Percentiles rank a stretch among this genome's conserved stretches.
phyloP scores from a whole-genome alignment of 2,888 invertebrate species.

The Drosophila maculinotata region DNA sequence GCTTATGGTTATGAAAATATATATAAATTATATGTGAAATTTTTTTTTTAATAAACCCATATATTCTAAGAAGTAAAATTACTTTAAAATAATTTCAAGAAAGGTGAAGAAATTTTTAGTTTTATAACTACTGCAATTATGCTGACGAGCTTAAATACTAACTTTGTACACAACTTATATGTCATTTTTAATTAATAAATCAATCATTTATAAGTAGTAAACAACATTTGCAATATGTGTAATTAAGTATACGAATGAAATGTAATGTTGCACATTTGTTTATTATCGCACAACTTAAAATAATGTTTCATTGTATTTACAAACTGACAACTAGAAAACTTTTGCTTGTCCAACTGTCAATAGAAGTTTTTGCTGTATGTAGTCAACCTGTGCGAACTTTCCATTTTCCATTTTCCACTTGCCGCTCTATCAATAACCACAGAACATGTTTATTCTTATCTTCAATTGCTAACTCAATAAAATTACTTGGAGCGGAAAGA shows the following conservation, averaged over 20 bases:
- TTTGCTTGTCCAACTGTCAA: constrained; percentile 39
- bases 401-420: constrained; percentile 5
- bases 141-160: no score
- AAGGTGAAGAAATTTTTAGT: no score
- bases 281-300: constrained; percentile 17
- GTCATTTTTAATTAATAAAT: no score
- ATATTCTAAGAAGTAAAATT: no score
- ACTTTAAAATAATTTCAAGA: no score
- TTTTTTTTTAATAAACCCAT: no score
- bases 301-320: constrained; percentile 6
- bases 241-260: background rate
- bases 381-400: constrained; percentile 30
- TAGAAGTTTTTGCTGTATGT: constrained; percentile 22
- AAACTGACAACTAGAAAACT: constrained; percentile 11
- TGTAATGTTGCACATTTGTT: constrained; percentile 5
- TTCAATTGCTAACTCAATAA: constrained; percentile 50
- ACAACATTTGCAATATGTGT: background rate
- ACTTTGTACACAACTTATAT: no score
- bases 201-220: no score
- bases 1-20: no score
- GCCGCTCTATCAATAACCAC: constrained; percentile 21
- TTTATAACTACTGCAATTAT: no score
- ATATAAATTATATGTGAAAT: no score
- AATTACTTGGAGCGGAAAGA: constrained; percentile 27
- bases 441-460: constrained; percentile 49